phyloP scores from a whole-genome alignment of 2,888 invertebrate genomes.

The Entomobrya proxima region DNA sequence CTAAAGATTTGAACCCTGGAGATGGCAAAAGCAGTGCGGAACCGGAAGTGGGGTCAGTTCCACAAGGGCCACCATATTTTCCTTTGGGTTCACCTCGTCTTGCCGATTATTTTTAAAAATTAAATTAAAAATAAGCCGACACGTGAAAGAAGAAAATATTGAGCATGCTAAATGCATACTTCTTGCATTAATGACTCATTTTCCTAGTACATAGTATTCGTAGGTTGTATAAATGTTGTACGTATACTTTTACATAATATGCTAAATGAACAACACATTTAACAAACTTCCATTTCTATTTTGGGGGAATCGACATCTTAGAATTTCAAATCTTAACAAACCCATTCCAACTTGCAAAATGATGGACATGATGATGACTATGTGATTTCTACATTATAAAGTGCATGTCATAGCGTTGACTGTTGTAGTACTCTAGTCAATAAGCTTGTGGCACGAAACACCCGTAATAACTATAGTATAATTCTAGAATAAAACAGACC shows the following conservation, averaged over 20 bases:
- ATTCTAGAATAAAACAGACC: too few relatives aligned
- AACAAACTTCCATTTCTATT: background rate
- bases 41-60: background rate
- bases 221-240: too few relatives aligned
- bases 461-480: too few relatives aligned
- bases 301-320: background rate
- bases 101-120: conserved; percentile 40
- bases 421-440: too few relatives aligned
- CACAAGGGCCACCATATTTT: conserved; percentile 40
- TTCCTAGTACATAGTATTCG: too few relatives aligned
- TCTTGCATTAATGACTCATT: too few relatives aligned
- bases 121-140: background rate
- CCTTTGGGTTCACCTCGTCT: conserved; percentile 2
- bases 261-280: background rate
- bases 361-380: background rate
- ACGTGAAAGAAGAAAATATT: too few relatives aligned
- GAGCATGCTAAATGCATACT: too few relatives aligned
- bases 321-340: background rate
- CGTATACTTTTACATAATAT: background rate
- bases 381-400: background rate
- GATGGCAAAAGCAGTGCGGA: conserved; percentile 1
- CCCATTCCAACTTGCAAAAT: background rate
- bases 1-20: background rate
- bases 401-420: too few relatives aligned
- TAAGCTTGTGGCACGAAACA: background rate